These are phyloP conservation scores for Athetis lepigone DNA, from an alignment of 2,888 invertebrate species.

Conservation along the genomic window DNA sequence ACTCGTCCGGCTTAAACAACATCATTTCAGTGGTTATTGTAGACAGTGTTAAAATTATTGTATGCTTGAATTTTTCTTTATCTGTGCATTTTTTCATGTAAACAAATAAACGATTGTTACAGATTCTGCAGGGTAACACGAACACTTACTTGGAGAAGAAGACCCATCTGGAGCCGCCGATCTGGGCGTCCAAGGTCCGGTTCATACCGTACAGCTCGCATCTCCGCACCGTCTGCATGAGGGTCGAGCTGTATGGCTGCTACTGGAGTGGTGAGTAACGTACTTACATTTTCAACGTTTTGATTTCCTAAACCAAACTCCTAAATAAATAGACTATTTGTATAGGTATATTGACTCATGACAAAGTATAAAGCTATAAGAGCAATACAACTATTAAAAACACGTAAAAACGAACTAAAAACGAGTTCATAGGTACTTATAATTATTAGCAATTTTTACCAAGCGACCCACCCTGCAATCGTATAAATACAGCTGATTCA, in stretches of 20 bases:
- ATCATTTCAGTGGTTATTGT: neutral
- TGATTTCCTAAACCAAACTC: no score
- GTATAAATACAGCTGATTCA: no score
- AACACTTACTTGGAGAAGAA: slow-evolving; percentile 96
- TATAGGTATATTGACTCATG: no score
- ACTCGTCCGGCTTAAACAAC: neutral
- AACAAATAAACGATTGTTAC: slow-evolving; percentile 65
- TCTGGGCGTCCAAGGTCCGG: slow-evolving; percentile 96
- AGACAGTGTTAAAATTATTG: neutral
- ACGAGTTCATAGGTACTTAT: no score
- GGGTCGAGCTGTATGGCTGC: slow-evolving; percentile 97
- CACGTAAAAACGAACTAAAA: no score
- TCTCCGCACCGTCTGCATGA: slow-evolving; percentile 96
- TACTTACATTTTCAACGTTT: no score
- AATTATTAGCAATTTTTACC: no score
- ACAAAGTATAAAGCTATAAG: no score
- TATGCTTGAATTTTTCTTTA: neutral
- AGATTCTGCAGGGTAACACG: slow-evolving; percentile 95
- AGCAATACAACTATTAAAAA: no score
- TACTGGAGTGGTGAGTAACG: slow-evolving; percentile 92
- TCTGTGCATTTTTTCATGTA: no score
- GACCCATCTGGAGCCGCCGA: slow-evolving; percentile 94
- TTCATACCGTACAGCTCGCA: slow-evolving; percentile 96
- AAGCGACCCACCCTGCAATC: no score
- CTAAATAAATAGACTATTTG: no score